Evolutionary conservation across 2,797 vertebrate genomes (phyloP).

Genomic region (Halcyon smyrnensis): DNA sequence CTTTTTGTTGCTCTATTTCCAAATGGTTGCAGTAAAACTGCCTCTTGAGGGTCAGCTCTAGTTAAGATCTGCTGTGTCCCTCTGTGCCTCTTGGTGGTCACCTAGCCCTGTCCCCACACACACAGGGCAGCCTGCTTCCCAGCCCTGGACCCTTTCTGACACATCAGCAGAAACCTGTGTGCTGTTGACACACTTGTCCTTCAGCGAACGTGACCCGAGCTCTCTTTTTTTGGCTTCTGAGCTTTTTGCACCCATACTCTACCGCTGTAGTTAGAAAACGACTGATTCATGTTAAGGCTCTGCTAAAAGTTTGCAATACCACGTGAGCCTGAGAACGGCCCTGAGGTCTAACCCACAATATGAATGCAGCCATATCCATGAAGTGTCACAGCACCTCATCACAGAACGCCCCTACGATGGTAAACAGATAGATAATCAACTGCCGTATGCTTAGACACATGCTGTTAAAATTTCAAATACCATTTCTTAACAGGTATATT

Average conservation of each 20-base stretch:
- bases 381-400: background rate
- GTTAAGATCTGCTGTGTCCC: background rate
- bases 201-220: background rate
- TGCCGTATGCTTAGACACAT: background rate
- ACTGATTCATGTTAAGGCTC: background rate
- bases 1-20: background rate
- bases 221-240: background rate
- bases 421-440: background rate
- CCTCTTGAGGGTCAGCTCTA: background rate
- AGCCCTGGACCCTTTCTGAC: background rate
- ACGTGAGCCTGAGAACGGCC: background rate
- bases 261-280: background rate
- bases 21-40: background rate
- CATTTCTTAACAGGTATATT: background rate
- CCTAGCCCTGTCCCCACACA: background rate
- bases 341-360: background rate
- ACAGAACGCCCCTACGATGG: background rate
- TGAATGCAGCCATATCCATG: background rate
- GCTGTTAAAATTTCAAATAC: background rate
- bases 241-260: background rate
- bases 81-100: background rate
- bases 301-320: background rate
- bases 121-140: background rate
- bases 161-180: background rate
- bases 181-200: background rate